phyloP scores from a whole-genome alignment of 1,140 invertebrate genomes.

The Sarcophaga peregrina region DNA sequence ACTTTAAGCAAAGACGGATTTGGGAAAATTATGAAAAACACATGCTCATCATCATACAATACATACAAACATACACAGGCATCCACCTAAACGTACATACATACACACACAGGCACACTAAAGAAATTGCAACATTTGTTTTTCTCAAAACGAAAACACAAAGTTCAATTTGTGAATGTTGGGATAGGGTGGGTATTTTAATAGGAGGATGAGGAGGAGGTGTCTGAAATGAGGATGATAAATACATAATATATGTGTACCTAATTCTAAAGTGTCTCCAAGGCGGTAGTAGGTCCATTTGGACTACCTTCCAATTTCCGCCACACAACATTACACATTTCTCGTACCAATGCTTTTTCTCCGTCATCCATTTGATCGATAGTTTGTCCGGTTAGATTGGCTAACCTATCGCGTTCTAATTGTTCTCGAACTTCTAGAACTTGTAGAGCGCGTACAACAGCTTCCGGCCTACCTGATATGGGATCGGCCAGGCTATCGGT shows the following conservation, averaged over 20 bases:
- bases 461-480: conserved; percentile 79
- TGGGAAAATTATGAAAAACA: too few species aligned
- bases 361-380: conserved; percentile 82
- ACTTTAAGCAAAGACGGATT: not conserved
- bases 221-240: too few species aligned
- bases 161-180: not conserved
- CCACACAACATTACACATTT: conserved; percentile 94
- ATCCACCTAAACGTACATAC: too few species aligned
- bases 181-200: not conserved
- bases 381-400: conserved; percentile 59
- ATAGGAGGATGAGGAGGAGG: not conserved
- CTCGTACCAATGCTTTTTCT: conserved; percentile 91
- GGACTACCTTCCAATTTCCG: conserved; percentile 71
- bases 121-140: not conserved
- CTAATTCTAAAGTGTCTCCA: conserved; percentile 56
- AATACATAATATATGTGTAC: too few species aligned
- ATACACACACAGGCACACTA: not conserved
- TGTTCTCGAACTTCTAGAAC: conserved; percentile 91
- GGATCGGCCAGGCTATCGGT: conserved; percentile 61
- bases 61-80: too few species aligned
- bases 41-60: too few species aligned
- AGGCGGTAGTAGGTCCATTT: conserved; percentile 48
- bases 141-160: not conserved
- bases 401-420: conserved; percentile 73
- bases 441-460: conserved; percentile 89